Evolutionary conservation across 2,888 invertebrate species (phyloP).

Genomic region (Eutolmus rufibarbis): DNA sequence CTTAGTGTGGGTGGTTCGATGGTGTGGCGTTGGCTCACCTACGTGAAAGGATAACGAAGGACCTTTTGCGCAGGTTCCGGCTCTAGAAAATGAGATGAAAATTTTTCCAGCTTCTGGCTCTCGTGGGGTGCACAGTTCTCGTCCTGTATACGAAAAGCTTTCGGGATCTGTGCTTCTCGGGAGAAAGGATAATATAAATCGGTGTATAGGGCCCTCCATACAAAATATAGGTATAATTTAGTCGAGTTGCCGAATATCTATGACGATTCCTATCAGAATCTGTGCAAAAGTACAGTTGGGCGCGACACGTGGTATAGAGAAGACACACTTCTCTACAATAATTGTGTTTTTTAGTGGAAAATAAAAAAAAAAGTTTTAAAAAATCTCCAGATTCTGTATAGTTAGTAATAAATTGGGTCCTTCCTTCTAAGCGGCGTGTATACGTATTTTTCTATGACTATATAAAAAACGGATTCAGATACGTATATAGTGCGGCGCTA

Average conservation of each 20-base stretch:
- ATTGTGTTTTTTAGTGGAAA: slow-evolving; percentile 38
- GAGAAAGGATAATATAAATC: slow-evolving; percentile 19
- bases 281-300: slow-evolving; percentile 52
- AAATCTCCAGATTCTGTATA: not conserved
- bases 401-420: slow-evolving; percentile 15
- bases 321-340: slow-evolving; percentile 50
- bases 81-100: slow-evolving; percentile 16
- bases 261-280: slow-evolving; percentile 47
- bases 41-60: not conserved
- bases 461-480: not conserved
- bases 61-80: not conserved
- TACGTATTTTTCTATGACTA: slow-evolving; percentile 16
- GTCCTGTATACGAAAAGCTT: slow-evolving; percentile 4
- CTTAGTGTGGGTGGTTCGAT: not conserved
- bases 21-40: not conserved
- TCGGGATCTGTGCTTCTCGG: not conserved
- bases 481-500: slow-evolving; percentile 11
- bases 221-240: slow-evolving; percentile 25
- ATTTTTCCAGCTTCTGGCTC: slow-evolving; percentile 16
- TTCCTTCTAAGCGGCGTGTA: not conserved
- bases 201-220: not conserved
- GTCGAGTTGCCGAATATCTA: slow-evolving; percentile 26
- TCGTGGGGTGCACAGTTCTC: not conserved
- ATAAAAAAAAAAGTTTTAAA: not conserved
- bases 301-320: slow-evolving; percentile 53